Percentiles rank a stretch among this genome's conserved stretches.
These are phyloP conservation scores for Athene noctua DNA, from an alignment of 2,113 vertebrate genomes.

Conservation along the genomic window DNA sequence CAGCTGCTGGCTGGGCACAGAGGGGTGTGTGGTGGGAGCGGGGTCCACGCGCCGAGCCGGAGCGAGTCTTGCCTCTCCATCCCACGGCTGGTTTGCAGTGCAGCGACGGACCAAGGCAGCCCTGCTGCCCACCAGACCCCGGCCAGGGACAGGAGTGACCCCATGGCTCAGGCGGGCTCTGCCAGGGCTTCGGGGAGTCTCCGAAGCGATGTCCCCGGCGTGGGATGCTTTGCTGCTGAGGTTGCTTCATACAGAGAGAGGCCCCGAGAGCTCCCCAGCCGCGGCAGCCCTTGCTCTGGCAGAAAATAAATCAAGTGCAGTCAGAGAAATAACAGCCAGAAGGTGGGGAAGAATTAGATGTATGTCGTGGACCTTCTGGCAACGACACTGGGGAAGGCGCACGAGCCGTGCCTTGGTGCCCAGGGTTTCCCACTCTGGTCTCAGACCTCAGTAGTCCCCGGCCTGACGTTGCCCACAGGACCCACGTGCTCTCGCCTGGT, in stretches of 20 bases:
- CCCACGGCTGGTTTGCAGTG: rapidly evolving
- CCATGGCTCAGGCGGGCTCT: background rate
- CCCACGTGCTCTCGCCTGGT: background rate
- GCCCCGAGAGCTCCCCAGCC: background rate
- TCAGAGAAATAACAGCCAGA: background rate
- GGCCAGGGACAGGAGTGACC: background rate
- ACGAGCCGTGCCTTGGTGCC: background rate
- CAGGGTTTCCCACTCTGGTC: background rate
- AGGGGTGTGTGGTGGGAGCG: too few relatives aligned
- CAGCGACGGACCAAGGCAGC: background rate
- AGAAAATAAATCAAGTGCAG: background rate
- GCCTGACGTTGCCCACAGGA: rapidly evolving
- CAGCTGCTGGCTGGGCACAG: too few relatives aligned
- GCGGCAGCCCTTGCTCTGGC: background rate
- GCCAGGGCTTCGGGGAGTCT: background rate
- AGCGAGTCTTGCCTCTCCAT: rapidly evolving
- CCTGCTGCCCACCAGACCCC: background rate
- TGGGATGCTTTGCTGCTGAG: background rate
- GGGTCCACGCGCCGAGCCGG: background rate
- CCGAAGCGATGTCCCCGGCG: background rate
- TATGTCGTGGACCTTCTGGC: background rate
- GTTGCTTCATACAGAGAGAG: background rate
- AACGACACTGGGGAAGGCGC: background rate
- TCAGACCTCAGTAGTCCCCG: background rate
- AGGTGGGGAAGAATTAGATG: background rate